These are phyloP conservation scores for Arbacia lixula DNA, from an alignment of 53 echinoderm and acorn worm genomes.

Conservation along the genomic window DNA sequence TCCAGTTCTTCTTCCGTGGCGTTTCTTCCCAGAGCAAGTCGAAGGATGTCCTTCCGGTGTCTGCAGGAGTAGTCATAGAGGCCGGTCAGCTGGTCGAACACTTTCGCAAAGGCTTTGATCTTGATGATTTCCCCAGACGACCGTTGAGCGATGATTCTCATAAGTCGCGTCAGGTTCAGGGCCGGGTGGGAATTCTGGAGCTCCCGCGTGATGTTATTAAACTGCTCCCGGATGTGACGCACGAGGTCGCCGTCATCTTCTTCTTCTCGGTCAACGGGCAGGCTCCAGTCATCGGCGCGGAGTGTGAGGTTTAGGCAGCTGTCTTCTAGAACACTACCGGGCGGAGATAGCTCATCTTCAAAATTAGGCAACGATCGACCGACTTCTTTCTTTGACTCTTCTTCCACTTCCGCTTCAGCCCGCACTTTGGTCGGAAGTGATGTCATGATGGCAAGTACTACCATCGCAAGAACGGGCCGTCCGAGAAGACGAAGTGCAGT, in stretches of 20 bases:
- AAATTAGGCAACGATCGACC: background rate
- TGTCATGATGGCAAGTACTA: background rate
- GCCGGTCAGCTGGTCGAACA: conserved; percentile 5
- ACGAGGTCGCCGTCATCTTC: background rate
- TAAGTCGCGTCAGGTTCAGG: conserved; percentile 22
- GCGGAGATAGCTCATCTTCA: background rate
- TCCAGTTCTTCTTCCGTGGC: conserved; percentile 1
- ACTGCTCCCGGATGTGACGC: background rate
- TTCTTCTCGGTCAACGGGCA: background rate
- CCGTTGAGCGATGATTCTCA: conserved; percentile 17
- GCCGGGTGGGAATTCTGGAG: background rate
- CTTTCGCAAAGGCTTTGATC: conserved; percentile 31
- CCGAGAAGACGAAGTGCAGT: too few relatives aligned
- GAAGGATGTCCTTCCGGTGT: background rate
- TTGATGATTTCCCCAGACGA: background rate
- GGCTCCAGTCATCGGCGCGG: background rate
- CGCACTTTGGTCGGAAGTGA: background rate
- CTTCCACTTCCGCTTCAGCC: background rate
- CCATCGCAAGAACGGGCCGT: background rate
- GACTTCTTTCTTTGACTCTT: background rate
- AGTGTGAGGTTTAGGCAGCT: conserved; percentile 4
- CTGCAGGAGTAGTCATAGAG: conserved; percentile 11
- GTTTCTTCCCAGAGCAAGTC: background rate
- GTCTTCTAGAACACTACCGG: background rate
- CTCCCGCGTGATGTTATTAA: background rate